These are phyloP conservation scores for Poeciliopsis paucimaculata DNA, from an alignment of 2,797 vertebrate genomes.

Conservation along the genomic window DNA sequence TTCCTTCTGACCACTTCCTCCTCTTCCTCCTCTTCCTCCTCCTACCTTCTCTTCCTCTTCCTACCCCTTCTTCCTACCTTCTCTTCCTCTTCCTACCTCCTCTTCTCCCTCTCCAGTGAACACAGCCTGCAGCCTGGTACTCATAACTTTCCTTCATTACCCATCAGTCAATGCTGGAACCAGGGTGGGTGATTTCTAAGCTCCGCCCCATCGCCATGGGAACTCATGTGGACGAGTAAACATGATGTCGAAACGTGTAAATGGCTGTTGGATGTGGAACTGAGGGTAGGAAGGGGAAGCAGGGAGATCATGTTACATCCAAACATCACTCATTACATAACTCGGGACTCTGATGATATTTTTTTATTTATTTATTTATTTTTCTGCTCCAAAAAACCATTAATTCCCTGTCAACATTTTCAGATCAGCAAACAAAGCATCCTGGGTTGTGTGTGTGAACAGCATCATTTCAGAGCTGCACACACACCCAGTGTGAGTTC, in stretches of 20 bases:
- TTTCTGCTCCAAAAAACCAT: not conserved
- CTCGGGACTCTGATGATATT: not conserved
- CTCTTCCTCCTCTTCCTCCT: not conserved
- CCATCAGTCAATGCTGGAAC: not conserved
- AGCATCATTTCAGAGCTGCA: not conserved
- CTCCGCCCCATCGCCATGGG: not conserved
- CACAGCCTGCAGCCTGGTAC: not conserved
- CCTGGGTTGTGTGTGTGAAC: slow-evolving; percentile 8
- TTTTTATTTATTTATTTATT: not conserved
- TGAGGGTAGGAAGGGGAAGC: not conserved
- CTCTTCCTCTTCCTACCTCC: too few species aligned
- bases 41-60: too few species aligned
- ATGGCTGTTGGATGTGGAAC: not conserved
- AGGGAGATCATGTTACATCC: not conserved
- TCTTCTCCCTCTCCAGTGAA: not conserved
- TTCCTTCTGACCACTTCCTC: not conserved
- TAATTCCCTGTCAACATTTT: not conserved
- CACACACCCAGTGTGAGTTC: slow-evolving; percentile 1
- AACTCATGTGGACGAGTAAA: not conserved
- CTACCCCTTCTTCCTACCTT: too few species aligned
- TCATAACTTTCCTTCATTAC: not conserved
- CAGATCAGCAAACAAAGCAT: not conserved
- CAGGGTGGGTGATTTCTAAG: not conserved
- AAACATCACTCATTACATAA: not conserved
- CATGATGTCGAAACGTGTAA: not conserved